Conservation (phyloP, 2,888 invertebrate genomes). For the Marronus borbonicus region DNA sequence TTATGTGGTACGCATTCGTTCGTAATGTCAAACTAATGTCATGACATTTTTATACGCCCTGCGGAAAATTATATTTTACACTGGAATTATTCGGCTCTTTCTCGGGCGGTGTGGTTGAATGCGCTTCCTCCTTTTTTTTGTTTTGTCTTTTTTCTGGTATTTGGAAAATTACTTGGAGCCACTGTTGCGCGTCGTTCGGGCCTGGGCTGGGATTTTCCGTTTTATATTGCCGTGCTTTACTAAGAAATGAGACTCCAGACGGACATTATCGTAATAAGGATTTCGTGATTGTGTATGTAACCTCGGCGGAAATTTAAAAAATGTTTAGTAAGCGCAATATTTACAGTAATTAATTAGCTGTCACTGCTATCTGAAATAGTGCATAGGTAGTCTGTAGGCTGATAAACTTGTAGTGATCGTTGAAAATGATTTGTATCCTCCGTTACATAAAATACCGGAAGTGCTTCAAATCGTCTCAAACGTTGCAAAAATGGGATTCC, state of each 20-base stretch:
- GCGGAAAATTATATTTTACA: conserved; percentile 43
- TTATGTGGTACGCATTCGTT: conserved; percentile 36
- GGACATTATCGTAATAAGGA: conserved; percentile 32
- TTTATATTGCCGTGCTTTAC: conserved; percentile 38
- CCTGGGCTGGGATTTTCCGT: conserved; percentile 31
- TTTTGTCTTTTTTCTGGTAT: conserved; percentile 18
- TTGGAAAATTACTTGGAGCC: conserved; percentile 35
- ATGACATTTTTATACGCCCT: conserved; percentile 58
- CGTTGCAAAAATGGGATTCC: too few species aligned
- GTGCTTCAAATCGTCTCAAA: too few species aligned
- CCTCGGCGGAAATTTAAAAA: conserved; percentile 12
- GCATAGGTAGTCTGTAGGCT: too few species aligned
- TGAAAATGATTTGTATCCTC: too few species aligned
- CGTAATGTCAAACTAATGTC: conserved; percentile 60
- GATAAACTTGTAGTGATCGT: too few species aligned
- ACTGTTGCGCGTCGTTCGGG: conserved; percentile 28
- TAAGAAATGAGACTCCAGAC: conserved; percentile 39
- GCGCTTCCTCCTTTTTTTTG: background rate
- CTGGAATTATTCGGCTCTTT: conserved; percentile 37
- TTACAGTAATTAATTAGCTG: conserved; percentile 26
- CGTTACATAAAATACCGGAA: too few species aligned
- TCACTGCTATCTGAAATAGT: background rate
- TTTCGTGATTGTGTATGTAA: conserved; percentile 3
- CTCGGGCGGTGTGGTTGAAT: conserved; percentile 30
- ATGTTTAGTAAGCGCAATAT: conserved; percentile 10